Conservation (phyloP, 1,140 invertebrate species). For the Maconellicoccus hirsutus region DNA sequence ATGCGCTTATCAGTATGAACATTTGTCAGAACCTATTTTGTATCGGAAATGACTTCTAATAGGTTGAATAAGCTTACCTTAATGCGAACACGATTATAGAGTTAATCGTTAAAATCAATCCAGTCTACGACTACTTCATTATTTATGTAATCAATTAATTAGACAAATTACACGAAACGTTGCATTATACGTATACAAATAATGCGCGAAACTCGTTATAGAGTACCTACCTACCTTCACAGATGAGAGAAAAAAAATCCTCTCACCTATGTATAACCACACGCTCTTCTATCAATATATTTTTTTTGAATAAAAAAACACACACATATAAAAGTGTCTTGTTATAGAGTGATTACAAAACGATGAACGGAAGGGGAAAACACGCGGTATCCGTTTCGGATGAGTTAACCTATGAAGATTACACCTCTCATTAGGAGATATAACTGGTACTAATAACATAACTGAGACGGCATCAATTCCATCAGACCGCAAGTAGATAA, state of each 20-base stretch:
- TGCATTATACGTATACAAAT: neutral
- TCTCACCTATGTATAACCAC: slow-evolving; percentile 6
- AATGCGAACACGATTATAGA: neutral
- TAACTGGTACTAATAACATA: slow-evolving; percentile 20
- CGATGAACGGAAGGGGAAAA: neutral
- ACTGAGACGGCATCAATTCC: slow-evolving; percentile 16
- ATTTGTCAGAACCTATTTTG: neutral
- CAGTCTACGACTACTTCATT: neutral
- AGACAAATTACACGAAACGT: neutral
- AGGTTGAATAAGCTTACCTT: too few relatives aligned
- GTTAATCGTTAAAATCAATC: neutral
- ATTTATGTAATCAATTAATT: neutral
- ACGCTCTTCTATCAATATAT: neutral
- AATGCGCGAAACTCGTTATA: neutral
- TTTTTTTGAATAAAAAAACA: neutral
- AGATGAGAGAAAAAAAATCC: neutral
- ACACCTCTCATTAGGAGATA: slow-evolving; percentile 21
- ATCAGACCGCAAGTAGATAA: slow-evolving; percentile 21
- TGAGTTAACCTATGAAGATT: slow-evolving; percentile 20
- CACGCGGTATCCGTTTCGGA: slow-evolving; percentile 18
- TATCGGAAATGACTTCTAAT: neutral
- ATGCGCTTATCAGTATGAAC: neutral
- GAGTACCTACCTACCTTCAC: neutral
- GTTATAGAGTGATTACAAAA: slow-evolving; percentile 20
- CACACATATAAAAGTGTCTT: slow-evolving; percentile 3